Evolutionary conservation across 2,797 vertebrate genomes (phyloP).

Genomic region (Emys orbicularis): DNA sequence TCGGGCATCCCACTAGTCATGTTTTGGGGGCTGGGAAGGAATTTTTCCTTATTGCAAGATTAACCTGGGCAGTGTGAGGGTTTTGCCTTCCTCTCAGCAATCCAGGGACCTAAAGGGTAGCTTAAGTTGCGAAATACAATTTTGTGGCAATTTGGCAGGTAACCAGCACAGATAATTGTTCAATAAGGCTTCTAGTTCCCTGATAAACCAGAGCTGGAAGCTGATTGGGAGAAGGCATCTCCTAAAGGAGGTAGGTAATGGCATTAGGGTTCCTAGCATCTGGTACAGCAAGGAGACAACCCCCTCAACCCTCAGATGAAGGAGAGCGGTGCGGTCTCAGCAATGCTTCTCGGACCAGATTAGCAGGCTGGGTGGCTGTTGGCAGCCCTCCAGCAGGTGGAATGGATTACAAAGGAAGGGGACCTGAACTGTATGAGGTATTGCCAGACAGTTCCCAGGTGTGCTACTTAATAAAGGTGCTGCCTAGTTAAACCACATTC

Average conservation of each 20-base stretch:
- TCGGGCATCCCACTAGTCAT: not conserved
- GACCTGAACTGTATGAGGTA: fast-evolving
- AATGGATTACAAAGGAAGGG: not conserved
- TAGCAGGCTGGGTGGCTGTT: not conserved
- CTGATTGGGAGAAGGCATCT: not conserved
- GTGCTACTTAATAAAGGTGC: not conserved
- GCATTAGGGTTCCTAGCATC: not conserved
- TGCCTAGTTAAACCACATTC: not conserved
- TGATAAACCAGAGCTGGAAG: not conserved
- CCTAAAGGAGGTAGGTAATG: not conserved
- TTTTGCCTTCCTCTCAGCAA: not conserved
- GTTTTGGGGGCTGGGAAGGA: not conserved
- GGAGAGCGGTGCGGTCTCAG: not conserved
- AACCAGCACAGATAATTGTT: conserved; percentile 14
- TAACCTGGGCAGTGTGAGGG: not conserved
- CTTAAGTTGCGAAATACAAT: not conserved
- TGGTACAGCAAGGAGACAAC: not conserved
- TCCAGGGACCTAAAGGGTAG: not conserved
- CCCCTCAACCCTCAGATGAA: not conserved
- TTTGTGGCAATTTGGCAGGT: conserved; percentile 11
- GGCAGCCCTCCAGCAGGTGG: not conserved
- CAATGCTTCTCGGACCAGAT: fast-evolving
- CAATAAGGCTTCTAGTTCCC: not conserved
- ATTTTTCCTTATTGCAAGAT: not conserved
- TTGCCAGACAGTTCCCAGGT: not conserved